Conservation (phyloP, 92 coral and sea anemone species). For the Desmophyllum pertusum region DNA sequence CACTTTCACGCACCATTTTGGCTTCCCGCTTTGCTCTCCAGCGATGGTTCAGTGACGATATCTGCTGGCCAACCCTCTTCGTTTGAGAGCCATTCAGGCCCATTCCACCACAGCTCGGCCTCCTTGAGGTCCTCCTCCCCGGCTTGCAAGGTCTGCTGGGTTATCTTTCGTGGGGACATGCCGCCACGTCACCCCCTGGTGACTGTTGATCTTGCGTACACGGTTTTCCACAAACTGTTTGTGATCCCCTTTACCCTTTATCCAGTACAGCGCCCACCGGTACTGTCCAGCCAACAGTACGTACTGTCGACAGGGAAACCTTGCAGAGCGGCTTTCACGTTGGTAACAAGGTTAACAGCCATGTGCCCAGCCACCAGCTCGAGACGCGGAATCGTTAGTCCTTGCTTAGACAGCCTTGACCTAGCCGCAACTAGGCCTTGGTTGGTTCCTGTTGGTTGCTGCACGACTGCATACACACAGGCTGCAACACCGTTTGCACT, state of each 20-base stretch:
- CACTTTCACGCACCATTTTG: background rate
- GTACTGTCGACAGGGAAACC: slow-evolving; percentile 12
- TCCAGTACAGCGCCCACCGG: slow-evolving; percentile 8
- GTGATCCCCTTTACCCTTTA: slow-evolving; percentile 13
- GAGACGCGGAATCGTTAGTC: too few species aligned
- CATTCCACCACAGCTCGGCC: slow-evolving; percentile 15
- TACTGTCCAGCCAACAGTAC: background rate
- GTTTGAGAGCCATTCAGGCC: slow-evolving; percentile 13
- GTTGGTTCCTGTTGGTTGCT: too few species aligned
- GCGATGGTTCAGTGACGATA: slow-evolving; percentile 9
- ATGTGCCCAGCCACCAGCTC: too few species aligned
- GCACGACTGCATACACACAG: too few species aligned
- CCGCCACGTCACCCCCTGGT: slow-evolving; percentile 1
- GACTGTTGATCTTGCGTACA: background rate
- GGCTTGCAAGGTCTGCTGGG: slow-evolving; percentile 27
- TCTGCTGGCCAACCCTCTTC: slow-evolving; percentile 21
- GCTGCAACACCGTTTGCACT: too few species aligned
- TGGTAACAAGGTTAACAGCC: too few species aligned
- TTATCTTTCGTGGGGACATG: slow-evolving; percentile 10
- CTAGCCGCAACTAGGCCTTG: too few species aligned
- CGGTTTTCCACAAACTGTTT: slow-evolving; percentile 35
- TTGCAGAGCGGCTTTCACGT: background rate
- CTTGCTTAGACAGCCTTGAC: too few species aligned
- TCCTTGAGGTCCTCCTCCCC: background rate
- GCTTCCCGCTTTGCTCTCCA: slow-evolving; percentile 19